These are phyloP conservation scores for Heptranchias perlo DNA, from an alignment of 2,113 vertebrate species.

Conservation along the genomic window DNA sequence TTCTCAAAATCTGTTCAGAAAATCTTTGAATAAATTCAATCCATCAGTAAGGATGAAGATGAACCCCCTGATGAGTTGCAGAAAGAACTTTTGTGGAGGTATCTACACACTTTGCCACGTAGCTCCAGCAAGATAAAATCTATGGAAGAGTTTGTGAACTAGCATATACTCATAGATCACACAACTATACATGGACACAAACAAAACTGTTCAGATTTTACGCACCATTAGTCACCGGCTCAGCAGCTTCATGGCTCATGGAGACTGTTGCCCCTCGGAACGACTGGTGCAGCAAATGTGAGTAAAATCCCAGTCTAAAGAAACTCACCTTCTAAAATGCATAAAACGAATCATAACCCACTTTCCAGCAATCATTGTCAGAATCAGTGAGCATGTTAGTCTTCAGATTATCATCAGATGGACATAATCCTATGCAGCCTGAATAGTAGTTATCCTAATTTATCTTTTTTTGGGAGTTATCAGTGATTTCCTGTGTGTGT, in stretches of 20 bases:
- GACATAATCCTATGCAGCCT: neutral
- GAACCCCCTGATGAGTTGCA: neutral
- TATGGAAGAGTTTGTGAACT: neutral
- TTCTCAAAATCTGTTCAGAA: neutral
- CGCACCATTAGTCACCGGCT: neutral
- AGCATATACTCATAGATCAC: neutral
- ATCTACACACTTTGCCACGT: neutral
- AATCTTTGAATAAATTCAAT: neutral
- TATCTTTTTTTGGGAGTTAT: neutral
- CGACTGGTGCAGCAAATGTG: neutral
- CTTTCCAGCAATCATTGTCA: neutral
- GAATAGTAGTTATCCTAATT: neutral
- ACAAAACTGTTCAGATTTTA: neutral
- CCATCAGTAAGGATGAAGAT: neutral
- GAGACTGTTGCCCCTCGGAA: neutral
- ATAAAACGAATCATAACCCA: neutral
- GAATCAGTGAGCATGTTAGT: neutral
- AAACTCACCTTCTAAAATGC: neutral
- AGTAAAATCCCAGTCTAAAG: neutral
- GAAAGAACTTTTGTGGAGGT: neutral
- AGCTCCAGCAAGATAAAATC: neutral
- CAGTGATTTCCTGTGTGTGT: neutral
- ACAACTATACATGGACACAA: neutral
- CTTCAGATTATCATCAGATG: neutral
- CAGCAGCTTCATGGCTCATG: neutral